Conservation (phyloP, 2,113 vertebrate genomes). For the Neolamprologus tretocephalus region DNA sequence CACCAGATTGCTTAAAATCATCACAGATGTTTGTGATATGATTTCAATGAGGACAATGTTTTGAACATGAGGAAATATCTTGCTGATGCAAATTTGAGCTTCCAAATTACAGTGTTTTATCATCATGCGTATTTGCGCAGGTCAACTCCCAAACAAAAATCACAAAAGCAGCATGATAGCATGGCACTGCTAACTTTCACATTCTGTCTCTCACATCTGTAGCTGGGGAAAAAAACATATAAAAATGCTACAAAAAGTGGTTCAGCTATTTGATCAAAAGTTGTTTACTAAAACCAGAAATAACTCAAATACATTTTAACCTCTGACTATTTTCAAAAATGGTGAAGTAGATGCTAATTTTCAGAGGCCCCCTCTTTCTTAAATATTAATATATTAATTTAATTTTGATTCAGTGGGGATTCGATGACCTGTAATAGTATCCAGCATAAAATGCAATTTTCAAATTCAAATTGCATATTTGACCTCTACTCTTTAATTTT, state of each 20-base stretch:
- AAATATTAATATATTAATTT: neutral
- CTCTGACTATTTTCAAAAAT: neutral
- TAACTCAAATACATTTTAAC: neutral
- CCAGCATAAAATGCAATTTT: neutral
- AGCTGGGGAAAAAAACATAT: neutral
- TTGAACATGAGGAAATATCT: neutral
- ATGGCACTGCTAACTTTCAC: neutral
- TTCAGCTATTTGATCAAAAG: neutral
- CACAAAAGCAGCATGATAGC: neutral
- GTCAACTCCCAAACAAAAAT: neutral
- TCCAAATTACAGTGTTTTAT: neutral
- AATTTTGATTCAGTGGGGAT: neutral
- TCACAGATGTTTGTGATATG: neutral
- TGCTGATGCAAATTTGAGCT: neutral
- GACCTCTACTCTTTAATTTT: neutral
- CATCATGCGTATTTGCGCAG: accelerated
- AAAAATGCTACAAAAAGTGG: neutral
- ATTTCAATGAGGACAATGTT: neutral
- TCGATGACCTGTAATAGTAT: neutral
- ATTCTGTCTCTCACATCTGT: neutral
- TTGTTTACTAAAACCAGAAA: neutral
- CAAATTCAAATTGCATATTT: neutral
- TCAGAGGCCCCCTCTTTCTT: neutral
- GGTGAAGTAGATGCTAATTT: neutral
- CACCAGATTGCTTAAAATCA: neutral